phyloP scores from a whole-genome alignment of 2,113 vertebrate genomes.

The Callopanchax toddi region DNA sequence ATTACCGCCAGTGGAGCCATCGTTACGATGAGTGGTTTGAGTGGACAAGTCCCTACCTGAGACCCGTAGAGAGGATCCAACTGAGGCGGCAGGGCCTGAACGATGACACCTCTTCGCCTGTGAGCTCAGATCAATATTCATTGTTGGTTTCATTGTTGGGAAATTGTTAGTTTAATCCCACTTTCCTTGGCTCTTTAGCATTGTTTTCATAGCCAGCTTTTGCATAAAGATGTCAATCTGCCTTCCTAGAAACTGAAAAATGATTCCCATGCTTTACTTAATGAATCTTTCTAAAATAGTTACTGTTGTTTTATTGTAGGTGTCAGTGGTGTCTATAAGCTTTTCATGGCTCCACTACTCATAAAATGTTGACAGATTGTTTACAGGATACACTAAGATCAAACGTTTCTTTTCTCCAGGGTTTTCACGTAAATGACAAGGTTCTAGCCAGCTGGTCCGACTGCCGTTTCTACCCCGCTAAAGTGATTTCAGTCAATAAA shows the following conservation, averaged over 20 bases:
- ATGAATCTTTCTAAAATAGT: too few species aligned
- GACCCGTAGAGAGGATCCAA: slow-evolving; percentile 94
- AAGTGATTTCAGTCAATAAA: slow-evolving; percentile 93
- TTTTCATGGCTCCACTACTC: too few species aligned
- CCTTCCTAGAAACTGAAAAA: too few species aligned
- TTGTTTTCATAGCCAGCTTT: not conserved
- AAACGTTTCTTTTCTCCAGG: slow-evolving; percentile 73
- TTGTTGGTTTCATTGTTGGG: not conserved
- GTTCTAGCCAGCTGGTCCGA: slow-evolving; percentile 98
- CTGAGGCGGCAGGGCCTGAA: slow-evolving; percentile 90
- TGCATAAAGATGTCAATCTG: too few species aligned
- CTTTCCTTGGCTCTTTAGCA: not conserved
- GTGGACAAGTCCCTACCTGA: slow-evolving; percentile 95
- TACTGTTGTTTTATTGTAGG: too few species aligned
- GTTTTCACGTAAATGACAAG: slow-evolving; percentile 93
- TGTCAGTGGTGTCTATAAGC: too few species aligned
- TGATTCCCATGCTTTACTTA: too few species aligned
- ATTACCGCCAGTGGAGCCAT: slow-evolving; percentile 99
- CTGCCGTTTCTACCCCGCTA: slow-evolving; percentile 97
- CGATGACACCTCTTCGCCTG: slow-evolving; percentile 84
- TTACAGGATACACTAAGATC: not conserved
- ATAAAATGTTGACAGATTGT: not conserved
- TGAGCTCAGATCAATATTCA: slow-evolving; percentile 67
- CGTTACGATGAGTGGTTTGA: slow-evolving; percentile 99
- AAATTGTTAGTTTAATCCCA: too few species aligned